Conservation (phyloP, 2,797 vertebrate genomes). For the Mus caroli region DNA sequence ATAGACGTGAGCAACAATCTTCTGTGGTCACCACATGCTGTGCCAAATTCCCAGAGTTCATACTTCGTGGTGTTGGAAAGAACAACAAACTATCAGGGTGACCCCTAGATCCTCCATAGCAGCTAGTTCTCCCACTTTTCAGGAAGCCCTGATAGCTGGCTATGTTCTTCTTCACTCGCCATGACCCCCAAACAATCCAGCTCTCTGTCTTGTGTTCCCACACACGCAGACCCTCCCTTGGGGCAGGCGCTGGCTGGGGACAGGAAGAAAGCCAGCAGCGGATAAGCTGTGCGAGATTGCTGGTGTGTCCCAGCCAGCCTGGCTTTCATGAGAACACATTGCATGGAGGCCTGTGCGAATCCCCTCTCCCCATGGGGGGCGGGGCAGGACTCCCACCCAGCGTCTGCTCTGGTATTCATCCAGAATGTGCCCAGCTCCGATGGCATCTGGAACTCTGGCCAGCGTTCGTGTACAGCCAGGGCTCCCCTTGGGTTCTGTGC, state of each 20-base stretch:
- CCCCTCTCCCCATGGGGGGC: not conserved
- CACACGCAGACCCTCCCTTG: not conserved
- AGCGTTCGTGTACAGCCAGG: too few species aligned
- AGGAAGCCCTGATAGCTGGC: not conserved
- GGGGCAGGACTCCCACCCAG: slow-evolving; percentile 7
- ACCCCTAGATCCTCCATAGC: not conserved
- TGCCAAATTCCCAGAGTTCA: not conserved
- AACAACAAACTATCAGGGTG: accelerated
- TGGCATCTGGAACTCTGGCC: not conserved
- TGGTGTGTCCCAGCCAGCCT: not conserved
- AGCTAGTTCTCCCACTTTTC: not conserved
- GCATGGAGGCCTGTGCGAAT: slow-evolving; percentile 55
- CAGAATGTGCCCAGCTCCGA: not conserved
- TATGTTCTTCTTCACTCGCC: not conserved
- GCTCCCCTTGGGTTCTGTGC: not conserved
- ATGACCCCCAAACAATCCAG: not conserved
- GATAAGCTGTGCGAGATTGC: slow-evolving; percentile 28
- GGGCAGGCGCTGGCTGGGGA: slow-evolving; percentile 1
- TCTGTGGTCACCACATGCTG: accelerated
- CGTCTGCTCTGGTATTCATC: not conserved
- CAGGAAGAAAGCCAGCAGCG: not conserved
- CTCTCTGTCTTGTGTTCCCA: not conserved
- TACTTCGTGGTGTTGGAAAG: not conserved
- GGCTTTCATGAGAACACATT: slow-evolving; percentile 67
- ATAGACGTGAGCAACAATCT: accelerated